Conservation (phyloP, 2,113 vertebrate genomes). For the Cryptomyrus ogoouensis region DNA sequence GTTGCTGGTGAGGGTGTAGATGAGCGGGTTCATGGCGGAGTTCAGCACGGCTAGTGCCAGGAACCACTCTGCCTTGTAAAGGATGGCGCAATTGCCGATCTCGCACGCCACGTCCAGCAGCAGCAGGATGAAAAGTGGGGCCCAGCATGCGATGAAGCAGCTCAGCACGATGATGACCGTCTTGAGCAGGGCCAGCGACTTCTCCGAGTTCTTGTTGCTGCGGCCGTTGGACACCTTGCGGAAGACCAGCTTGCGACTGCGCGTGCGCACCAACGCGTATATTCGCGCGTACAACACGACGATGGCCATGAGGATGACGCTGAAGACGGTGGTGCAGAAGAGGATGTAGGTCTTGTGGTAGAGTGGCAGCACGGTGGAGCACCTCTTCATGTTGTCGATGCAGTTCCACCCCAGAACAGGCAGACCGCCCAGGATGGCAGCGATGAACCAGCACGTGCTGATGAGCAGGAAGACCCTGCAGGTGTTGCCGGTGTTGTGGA, state of each 20-base stretch:
- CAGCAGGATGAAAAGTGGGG: slow-evolving; percentile 91
- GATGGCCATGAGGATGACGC: slow-evolving; percentile 82
- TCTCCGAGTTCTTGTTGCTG: slow-evolving; percentile 81
- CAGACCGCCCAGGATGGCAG: slow-evolving; percentile 75
- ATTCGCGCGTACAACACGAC: slow-evolving; percentile 91
- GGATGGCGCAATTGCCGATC: slow-evolving; percentile 72
- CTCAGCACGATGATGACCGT: slow-evolving; percentile 95
- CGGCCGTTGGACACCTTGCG: slow-evolving; percentile 78
- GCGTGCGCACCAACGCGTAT: slow-evolving; percentile 84
- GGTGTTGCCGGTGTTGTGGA: slow-evolving; percentile 86
- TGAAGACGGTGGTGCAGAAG: slow-evolving; percentile 94
- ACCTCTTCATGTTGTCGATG: slow-evolving; percentile 63
- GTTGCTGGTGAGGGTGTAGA: slow-evolving; percentile 94
- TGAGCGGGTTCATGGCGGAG: slow-evolving; percentile 95
- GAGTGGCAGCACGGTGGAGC: slow-evolving; percentile 90
- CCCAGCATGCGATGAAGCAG: slow-evolving; percentile 94
- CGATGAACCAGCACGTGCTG: slow-evolving; percentile 89
- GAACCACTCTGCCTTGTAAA: slow-evolving; percentile 90
- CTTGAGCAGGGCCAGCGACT: slow-evolving; percentile 90
- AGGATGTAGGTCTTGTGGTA: slow-evolving; percentile 98
- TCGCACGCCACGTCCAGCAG: slow-evolving; percentile 88
- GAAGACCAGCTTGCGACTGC: slow-evolving; percentile 85
- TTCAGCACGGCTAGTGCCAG: slow-evolving; percentile 90
- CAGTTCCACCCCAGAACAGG: slow-evolving; percentile 98
- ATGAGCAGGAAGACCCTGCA: slow-evolving; percentile 88